Base-by-base conservation (phyloP, 2,888 invertebrate genomes). In the Gasteruption jaculator region DNA sequence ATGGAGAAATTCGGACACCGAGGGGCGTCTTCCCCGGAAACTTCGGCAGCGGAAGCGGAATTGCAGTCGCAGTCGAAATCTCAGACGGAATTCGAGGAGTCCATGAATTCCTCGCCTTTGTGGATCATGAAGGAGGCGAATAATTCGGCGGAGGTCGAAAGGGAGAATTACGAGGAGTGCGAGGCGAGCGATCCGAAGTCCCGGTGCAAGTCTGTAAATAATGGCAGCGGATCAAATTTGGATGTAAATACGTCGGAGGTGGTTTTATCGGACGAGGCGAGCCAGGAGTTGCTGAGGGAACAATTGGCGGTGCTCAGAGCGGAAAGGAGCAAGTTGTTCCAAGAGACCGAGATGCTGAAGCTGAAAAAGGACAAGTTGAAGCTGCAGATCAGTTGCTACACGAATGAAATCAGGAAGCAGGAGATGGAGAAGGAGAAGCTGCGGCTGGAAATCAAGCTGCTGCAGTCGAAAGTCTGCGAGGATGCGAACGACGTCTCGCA, bases 321-420 rank as follows among this genome's bases (percentile, higher is more conserved):
- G 2, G 70, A 71, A 32, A 61, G 62, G 16, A 57, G 54, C 2
- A 67, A 67, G 41, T 43, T 70, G 3, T 56, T 56, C 39, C 63
- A 62, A 7, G 70, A 71, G 48, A 68, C 67, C 14, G 68, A 67
- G 39, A 59, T 65, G 57, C 46, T 71, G 5, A 68, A 67, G 34
- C 49, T 68, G 12, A 68, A 70, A 29, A 63, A 65, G 30, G 63
- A 64, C 36, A 77, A 78, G 69, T 74, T 78, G 16, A 77, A 71
- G 41, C 39, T 57, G 11, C 62, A 62, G 33, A 66, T 65, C 35
- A 60, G 57, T 41, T 63, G 62, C 40, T 64, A 59, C 35, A 52
- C 58, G 1, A 63, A 58, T 14, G 62, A 63, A 26, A 59, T 66
- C 34, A 54, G 54, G 12, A 63, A 63, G 26, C 61, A 68, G 26